phyloP scores from a whole-genome alignment of 2,888 invertebrate genomes.

The Chydorus sphaericus region DNA sequence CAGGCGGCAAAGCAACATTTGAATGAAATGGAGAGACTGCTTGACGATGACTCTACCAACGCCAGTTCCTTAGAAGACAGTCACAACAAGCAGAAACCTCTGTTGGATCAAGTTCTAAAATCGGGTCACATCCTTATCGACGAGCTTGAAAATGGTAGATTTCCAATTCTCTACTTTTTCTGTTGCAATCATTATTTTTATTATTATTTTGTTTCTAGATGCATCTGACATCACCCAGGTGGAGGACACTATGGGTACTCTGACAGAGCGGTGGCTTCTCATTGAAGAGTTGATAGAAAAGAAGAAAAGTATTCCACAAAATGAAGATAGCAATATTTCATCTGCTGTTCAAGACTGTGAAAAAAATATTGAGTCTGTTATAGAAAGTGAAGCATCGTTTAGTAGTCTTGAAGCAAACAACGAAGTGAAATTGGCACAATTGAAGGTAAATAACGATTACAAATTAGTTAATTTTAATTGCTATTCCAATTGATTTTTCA shows the following conservation, averaged over 20 bases:
- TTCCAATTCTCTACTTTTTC: background rate
- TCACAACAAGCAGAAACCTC: background rate
- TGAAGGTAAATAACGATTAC: background rate
- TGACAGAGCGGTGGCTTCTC: slow-evolving; percentile 5
- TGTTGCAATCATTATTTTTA: too few species aligned
- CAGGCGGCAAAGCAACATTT: background rate
- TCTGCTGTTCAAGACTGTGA: too few species aligned
- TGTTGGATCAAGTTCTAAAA: slow-evolving; percentile 1
- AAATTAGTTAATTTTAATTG: too few species aligned
- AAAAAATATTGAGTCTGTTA: background rate
- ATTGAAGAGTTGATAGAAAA: slow-evolving; percentile 4
- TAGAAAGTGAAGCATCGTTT: background rate
- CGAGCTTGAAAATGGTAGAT: background rate
- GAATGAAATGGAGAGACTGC: background rate
- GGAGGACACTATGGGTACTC: slow-evolving; percentile 6
- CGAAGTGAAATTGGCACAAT: background rate
- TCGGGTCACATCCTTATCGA: slow-evolving; percentile 3
- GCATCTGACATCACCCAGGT: background rate
- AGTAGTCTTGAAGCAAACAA: background rate
- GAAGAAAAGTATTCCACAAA: background rate
- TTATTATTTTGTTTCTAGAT: background rate
- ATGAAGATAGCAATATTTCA: too few species aligned
- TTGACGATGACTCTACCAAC: background rate
- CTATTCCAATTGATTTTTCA: background rate
- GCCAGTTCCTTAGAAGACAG: background rate